Base-by-base conservation (phyloP, 2,113 vertebrate genomes). In the Ceuthmochares aereus region DNA sequence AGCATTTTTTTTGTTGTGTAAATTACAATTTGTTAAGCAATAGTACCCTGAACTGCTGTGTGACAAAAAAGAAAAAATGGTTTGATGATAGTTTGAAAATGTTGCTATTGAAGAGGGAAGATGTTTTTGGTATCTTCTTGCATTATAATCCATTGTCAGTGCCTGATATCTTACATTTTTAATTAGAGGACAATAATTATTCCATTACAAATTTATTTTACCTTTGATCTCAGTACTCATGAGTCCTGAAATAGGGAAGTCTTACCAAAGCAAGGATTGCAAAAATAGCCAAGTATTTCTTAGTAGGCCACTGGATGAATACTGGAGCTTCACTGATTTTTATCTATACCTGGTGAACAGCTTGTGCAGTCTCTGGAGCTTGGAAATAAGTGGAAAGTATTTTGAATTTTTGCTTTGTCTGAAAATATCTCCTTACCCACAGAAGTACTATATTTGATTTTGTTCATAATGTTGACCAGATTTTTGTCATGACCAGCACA, bases 1-100 rank as follows among this genome's bases (percentile, higher is more conserved):
- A 92, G 85, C 43, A 84, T 93, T 96, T 96, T 40, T 96, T 97
- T 77, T 94, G 60, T 88, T 92, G 43, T 91, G 91, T 85, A 95
- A 97, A 96, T 94, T 97, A n/a, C 60, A 85, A 89, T 60, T 70
- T 89, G 43, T 67, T 92, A 64, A 94, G 91, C 58, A 92, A 78
- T 81, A 81, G 87, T 72, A 84, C 20, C 5, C 34, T 92, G 62
- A 93, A 92, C 68, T 68, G 14, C 25, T 62, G 15, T 29, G 37
- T 70, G n/a, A 73, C 30, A 37, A 94, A 91, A 82, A 69, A 67
- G 16, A 15, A 26, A 25, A 34, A 76, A 59, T 23, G 0, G 29
- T 66, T 93, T 92, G 60, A 76, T 74, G 54, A 67, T 42, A 4
- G 14, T 74, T 95, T 81, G 58, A 84, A 77, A 92, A 26, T 9